phyloP scores from a whole-genome alignment of 2,797 vertebrate genomes.

The Poeciliopsis presidionis region DNA sequence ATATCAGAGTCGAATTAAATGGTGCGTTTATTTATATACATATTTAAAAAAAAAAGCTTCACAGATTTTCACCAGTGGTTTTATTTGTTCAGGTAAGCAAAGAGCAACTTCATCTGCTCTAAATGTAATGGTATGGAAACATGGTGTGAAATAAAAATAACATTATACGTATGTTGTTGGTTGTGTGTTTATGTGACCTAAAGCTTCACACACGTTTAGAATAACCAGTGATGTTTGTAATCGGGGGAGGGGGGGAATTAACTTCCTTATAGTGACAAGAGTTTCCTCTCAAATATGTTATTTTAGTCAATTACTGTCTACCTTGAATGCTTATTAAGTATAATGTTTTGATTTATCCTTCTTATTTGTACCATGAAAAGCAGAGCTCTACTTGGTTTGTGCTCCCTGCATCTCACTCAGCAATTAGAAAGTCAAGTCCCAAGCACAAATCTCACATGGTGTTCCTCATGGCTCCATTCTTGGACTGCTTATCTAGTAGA shows the following conservation, averaged over 20 bases:
- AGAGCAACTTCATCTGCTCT: conserved; percentile 14
- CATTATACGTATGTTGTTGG: conserved; percentile 1
- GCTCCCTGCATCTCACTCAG: neutral
- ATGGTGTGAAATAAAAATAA: conserved; percentile 32
- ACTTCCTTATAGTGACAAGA: neutral
- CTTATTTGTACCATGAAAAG: neutral
- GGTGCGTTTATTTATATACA: conserved; percentile 5
- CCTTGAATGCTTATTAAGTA: neutral
- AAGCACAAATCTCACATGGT: neutral
- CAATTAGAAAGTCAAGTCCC: neutral
- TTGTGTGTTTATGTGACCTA: neutral
- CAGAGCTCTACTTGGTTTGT: neutral
- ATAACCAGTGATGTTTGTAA: neutral
- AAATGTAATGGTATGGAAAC: conserved; percentile 24
- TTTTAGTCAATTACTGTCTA: neutral
- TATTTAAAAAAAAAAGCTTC: conserved; percentile 3
- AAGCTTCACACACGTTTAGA: neutral
- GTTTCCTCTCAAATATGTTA: neutral
- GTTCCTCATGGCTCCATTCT: neutral
- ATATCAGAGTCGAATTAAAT: neutral
- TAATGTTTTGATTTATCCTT: neutral
- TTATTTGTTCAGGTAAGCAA: conserved; percentile 25
- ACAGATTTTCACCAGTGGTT: conserved; percentile 9
- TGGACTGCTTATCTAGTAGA: neutral
- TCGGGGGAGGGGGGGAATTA: neutral